Conservation (phyloP, 2,888 invertebrate species). For the Ommatoiulus sabulosus region DNA sequence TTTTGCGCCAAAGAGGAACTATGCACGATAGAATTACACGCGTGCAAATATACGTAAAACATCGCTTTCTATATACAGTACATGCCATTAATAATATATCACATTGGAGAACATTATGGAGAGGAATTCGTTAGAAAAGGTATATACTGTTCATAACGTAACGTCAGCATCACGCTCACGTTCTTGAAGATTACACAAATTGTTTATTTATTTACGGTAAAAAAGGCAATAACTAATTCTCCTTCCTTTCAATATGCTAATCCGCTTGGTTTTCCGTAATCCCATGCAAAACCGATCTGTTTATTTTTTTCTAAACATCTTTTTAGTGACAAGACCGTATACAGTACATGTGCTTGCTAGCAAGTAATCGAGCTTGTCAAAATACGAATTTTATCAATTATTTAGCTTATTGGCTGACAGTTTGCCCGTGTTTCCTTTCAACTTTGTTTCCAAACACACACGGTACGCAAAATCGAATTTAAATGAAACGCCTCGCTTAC, state of each 20-base stretch:
- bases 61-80: not conserved
- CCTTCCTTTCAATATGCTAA: not conserved
- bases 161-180: not conserved
- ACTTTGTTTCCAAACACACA: no score
- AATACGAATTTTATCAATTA: no score
- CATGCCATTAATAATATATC: not conserved
- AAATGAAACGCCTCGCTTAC: no score
- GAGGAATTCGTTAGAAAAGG: not conserved
- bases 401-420: no score
- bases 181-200: not conserved
- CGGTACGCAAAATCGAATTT: no score
- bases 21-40: not conserved
- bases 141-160: not conserved
- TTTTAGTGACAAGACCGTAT: no score
- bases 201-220: not conserved
- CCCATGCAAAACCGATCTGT: no score
- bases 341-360: no score
- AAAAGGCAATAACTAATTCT: not conserved
- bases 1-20: constrained; percentile 7
- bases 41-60: not conserved
- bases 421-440: no score
- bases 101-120: not conserved
- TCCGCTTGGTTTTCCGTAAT: not conserved
- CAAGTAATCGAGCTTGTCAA: no score
- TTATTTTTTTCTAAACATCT: no score